Conservation (phyloP, 2,113 vertebrate genomes). For the Anser cygnoides region DNA sequence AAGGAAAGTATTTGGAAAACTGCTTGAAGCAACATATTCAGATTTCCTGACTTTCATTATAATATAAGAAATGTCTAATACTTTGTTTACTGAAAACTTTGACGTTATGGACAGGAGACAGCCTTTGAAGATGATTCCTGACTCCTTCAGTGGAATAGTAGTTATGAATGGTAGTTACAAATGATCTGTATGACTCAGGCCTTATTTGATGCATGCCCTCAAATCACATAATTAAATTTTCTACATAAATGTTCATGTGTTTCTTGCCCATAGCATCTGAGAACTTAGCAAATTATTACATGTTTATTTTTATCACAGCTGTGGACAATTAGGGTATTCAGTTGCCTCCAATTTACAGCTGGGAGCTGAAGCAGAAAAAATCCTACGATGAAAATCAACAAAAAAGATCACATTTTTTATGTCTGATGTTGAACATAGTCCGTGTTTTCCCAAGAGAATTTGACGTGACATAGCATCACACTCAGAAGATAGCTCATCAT, state of each 20-base stretch:
- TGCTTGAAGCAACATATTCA: neutral
- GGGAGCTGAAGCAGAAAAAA: neutral
- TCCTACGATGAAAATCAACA: neutral
- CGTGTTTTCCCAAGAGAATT: neutral
- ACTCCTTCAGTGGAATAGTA: neutral
- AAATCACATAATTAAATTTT: neutral
- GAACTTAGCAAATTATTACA: neutral
- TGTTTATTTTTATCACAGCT: neutral
- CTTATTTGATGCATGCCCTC: neutral
- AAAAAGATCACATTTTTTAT: neutral
- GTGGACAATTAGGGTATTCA: neutral
- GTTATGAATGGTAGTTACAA: neutral
- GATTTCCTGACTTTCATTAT: neutral
- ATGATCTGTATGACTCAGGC: neutral
- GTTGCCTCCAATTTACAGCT: neutral
- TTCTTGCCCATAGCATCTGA: neutral
- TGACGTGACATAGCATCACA: neutral
- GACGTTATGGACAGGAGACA: neutral
- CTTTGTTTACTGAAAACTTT: neutral
- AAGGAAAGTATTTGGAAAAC: neutral
- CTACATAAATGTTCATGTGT: neutral
- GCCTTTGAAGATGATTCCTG: neutral
- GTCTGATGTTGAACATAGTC: neutral
- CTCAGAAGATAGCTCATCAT: neutral
- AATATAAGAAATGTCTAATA: neutral